Percentiles rank a stretch among this genome's conserved stretches.
These are phyloP conservation scores for Bradypodion ventrale DNA, from an alignment of 2,797 vertebrate species.

Conservation along the genomic window DNA sequence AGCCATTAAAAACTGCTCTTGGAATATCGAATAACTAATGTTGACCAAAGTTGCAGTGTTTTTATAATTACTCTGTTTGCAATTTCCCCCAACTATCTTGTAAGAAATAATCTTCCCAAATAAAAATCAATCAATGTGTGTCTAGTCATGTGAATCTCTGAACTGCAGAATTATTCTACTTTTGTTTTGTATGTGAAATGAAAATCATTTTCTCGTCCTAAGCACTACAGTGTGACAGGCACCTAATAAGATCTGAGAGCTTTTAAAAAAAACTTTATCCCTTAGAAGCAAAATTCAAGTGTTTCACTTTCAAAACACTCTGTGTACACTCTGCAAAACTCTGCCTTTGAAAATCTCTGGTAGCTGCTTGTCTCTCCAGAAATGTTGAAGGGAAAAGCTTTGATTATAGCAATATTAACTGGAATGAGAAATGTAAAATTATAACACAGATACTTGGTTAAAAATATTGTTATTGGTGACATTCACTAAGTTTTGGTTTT, in stretches of 20 bases:
- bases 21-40: neutral
- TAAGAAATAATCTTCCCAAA: slow-evolving; percentile 19
- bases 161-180: slow-evolving; percentile 35
- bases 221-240: slow-evolving; percentile 8
- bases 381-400: slow-evolving; percentile 33
- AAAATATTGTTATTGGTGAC: slow-evolving; percentile 62
- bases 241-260: slow-evolving; percentile 23
- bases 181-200: slow-evolving; percentile 17
- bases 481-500: slow-evolving; percentile 63
- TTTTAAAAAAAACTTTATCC: too few species aligned
- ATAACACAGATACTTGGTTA: slow-evolving; percentile 62
- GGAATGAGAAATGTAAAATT: slow-evolving; percentile 43
- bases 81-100: slow-evolving; percentile 23
- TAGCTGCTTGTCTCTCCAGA: slow-evolving; percentile 17
- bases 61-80: slow-evolving; percentile 10
- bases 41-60: slow-evolving; percentile 32
- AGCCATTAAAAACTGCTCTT: neutral
- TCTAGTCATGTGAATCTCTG: slow-evolving; percentile 29
- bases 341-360: slow-evolving; percentile 22
- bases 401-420: slow-evolving; percentile 33
- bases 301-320: neutral
- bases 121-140: slow-evolving; percentile 23
- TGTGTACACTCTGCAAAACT: slow-evolving; percentile 8
- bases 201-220: slow-evolving; percentile 41
- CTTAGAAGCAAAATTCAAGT: neutral